Evolutionary conservation across 2,113 vertebrate genomes (phyloP).

Genomic region (Nycticebus coucang): DNA sequence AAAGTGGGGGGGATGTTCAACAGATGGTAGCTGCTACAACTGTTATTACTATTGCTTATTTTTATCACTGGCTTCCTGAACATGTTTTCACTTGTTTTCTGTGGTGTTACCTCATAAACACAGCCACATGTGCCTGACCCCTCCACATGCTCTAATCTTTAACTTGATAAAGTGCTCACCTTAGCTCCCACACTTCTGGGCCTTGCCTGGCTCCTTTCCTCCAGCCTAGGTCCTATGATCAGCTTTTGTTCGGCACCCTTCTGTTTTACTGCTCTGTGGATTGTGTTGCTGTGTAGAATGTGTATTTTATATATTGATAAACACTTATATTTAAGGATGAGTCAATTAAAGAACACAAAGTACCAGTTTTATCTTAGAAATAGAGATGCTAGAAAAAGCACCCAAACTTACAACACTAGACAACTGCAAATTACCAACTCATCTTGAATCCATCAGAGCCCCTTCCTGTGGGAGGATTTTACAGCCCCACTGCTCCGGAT

Average conservation of each 20-base stretch:
- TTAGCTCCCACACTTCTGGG: too few species aligned
- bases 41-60: neutral
- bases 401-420: neutral
- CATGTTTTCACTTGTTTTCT: neutral
- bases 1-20: too few species aligned
- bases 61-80: neutral
- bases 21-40: neutral
- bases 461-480: neutral
- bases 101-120: neutral
- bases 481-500: neutral
- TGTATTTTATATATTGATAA: neutral
- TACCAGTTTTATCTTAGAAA: neutral
- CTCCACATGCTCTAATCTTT: neutral
- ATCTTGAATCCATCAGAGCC: neutral
- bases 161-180: neutral
- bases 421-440: neutral
- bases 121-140: neutral
- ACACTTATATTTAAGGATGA: neutral
- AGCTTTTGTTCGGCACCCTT: neutral
- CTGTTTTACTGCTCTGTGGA: neutral
- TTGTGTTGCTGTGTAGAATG: neutral
- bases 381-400: neutral
- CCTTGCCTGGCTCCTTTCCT: neutral
- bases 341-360: neutral
- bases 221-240: fast-evolving